Evolutionary conservation across 2,113 vertebrate genomes (phyloP), one percentile per base, ranked within the genome.

Genomic region (Chrysochloris asiatica): DNA sequence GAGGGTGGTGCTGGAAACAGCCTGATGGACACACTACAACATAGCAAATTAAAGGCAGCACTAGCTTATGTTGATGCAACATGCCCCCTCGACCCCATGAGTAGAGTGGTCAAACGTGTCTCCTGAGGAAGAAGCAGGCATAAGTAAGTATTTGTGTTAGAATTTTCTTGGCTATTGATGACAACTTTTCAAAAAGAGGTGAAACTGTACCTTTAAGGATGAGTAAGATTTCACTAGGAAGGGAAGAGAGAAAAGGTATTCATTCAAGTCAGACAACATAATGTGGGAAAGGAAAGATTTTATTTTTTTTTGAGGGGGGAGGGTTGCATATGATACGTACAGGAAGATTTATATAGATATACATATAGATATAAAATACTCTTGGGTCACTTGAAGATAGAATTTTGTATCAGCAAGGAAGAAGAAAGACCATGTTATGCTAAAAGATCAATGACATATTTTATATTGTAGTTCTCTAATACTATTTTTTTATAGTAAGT

Each of bases 361-460:
- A n/a, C n/a, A n/a, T n/a, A n/a, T n/a, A n/a, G n/a, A n/a, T n/a
- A n/a, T n/a, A n/a, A n/a, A n/a, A n/a, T 76, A 72, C 3, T 45
- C 41, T 87, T 93, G 28, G 43, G 56, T 76, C 9, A 75, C 28
- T 71, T 71, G 43, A 71, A 83, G 33, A n/a, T 75, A 77, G 72
- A 79, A 36, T 75, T 78, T 88, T 94, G 11, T 90, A 86, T 93
- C 28, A 79, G 45, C 28, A 48, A 43, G 89, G 69, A 56, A 19
- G 54, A 83, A 21, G 17, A 71, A 28, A 83, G 21, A 9, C 61
- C 56, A 72, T 72, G 2, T 59, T 85, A 24, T 82, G 56, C 38
- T 85, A 19, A 19, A 80, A 86, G 54, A 80, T 88, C 28, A 41
- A 67, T 69, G 38, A 38, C 78, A 77, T 73, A 72, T 56, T 13